phyloP scores from a whole-genome alignment of 2,113 vertebrate species.

The Harpagus bidentatus region DNA sequence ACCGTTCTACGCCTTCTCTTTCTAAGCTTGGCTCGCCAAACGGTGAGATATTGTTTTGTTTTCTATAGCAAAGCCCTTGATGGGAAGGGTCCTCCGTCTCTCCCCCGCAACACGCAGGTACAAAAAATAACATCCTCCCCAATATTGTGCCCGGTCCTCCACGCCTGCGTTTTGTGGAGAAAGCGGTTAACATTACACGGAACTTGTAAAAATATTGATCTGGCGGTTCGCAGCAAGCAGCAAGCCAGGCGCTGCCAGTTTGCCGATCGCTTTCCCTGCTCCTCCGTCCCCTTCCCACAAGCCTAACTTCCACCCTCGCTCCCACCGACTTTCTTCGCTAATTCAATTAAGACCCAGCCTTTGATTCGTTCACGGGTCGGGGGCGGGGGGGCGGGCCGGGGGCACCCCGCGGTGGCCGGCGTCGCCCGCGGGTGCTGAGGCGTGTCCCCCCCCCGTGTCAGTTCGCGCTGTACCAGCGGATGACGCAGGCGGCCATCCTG shows the following conservation, averaged over 20 bases:
- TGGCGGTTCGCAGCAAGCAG: not conserved
- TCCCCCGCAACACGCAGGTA: not conserved
- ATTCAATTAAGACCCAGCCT: not conserved
- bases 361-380: not conserved
- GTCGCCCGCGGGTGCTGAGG: too few species aligned
- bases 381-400: not conserved
- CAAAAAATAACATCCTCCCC: not conserved
- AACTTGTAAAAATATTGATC: slow-evolving; percentile 29
- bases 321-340: not conserved
- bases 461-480: too few species aligned
- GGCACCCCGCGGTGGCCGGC: too few species aligned
- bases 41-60: not conserved
- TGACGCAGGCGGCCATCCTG: too few species aligned
- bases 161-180: not conserved
- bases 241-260: not conserved
- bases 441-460: too few species aligned
- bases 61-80: not conserved
- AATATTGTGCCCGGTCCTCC: not conserved
- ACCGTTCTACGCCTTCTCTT: not conserved
- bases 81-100: not conserved
- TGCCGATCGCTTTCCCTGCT: not conserved
- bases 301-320: not conserved
- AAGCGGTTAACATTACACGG: not conserved
- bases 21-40: not conserved
- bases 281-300: not conserved